Evolutionary conservation across 2,113 vertebrate genomes (phyloP).

Genomic region (Onychostoma macrolepis): DNA sequence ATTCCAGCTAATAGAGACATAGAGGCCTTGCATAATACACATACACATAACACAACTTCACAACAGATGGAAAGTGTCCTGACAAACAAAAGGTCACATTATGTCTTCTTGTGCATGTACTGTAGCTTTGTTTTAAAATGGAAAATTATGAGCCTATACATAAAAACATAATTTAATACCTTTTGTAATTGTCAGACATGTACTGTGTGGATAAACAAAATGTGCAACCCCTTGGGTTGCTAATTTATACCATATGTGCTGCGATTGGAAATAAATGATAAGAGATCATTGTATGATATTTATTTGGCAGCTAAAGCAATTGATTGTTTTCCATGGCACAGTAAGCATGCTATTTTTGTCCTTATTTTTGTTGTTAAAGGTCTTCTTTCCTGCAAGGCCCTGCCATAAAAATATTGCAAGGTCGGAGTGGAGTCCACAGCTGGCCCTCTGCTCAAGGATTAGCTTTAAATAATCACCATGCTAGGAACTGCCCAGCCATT

Average conservation of each 20-base stretch:
- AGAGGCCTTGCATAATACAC: not conserved
- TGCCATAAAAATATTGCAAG: constrained; percentile 26
- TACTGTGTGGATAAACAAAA: constrained; percentile 1
- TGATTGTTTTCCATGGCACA: not conserved
- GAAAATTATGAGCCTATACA: not conserved
- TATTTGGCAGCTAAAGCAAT: not conserved
- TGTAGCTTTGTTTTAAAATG: not conserved
- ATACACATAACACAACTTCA: not conserved
- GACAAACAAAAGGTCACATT: not conserved
- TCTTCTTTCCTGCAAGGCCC: constrained; percentile 3
- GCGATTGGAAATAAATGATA: not conserved
- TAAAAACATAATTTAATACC: not conserved
- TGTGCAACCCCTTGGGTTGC: not conserved
- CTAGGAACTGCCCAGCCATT: constrained; percentile 11
- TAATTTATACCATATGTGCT: not conserved
- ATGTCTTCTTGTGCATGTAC: not conserved
- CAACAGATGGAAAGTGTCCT: constrained; percentile 8
- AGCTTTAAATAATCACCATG: constrained; percentile 31
- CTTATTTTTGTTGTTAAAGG: constrained; percentile 7
- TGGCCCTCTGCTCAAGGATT: constrained; percentile 37
- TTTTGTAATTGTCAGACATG: not conserved
- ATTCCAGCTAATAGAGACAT: not conserved
- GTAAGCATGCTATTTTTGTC: not conserved
- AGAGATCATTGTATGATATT: not conserved
- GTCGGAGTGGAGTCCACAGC: constrained; percentile 25